Evolutionary conservation across 2,888 invertebrate species (phyloP).

Genomic region (Drosophila neutralis): DNA sequence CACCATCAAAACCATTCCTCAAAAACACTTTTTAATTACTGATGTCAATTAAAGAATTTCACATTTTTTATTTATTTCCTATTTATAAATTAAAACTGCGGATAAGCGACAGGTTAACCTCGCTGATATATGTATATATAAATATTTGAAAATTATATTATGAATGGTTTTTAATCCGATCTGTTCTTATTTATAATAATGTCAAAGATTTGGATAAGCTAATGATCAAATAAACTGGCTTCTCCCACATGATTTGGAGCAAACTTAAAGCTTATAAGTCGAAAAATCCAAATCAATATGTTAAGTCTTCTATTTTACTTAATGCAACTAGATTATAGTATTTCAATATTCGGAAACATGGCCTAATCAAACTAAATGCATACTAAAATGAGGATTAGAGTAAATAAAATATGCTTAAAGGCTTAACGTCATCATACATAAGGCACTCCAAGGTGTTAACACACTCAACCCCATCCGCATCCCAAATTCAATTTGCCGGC

Average conservation of each 20-base stretch:
- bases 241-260: not conserved
- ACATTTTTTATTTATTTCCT: not conserved
- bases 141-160: not conserved
- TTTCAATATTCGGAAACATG: not conserved
- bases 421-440: not conserved
- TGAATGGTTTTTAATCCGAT: not conserved
- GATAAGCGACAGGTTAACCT: too few relatives aligned
- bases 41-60: slow-evolving; percentile 65
- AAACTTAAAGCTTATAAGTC: not conserved
- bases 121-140: not conserved
- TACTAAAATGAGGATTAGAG: not conserved
- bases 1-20: slow-evolving; percentile 19
- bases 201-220: not conserved
- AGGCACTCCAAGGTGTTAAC: not conserved
- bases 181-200: not conserved
- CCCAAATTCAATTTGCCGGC: slow-evolving; percentile 43
- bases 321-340: not conserved
- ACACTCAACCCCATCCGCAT: not conserved
- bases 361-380: not conserved
- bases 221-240: not conserved
- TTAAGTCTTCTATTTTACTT: not conserved
- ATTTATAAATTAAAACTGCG: not conserved
- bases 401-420: not conserved
- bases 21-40: slow-evolving; percentile 66
- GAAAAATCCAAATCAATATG: not conserved